These are phyloP conservation scores for Sclerodermus sp. DNA, from an alignment of 2,888 invertebrate genomes.

Conservation along the genomic window DNA sequence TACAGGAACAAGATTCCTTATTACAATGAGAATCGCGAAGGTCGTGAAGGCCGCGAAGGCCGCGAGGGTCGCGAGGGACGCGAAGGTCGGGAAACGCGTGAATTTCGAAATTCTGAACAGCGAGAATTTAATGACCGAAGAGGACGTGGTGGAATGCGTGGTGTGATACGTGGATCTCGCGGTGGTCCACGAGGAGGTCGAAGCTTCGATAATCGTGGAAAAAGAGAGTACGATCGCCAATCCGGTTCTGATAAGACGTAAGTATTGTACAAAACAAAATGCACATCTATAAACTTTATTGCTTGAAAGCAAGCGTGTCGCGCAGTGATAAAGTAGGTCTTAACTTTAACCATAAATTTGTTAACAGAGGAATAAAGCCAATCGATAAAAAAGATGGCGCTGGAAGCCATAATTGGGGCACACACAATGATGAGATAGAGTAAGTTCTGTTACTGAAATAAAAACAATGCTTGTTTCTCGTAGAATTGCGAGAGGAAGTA, in stretches of 20 bases:
- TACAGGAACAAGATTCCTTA: too few relatives aligned
- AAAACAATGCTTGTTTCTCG: too few relatives aligned
- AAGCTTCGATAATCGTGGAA: constrained; percentile 74
- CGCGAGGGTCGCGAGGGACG: constrained; percentile 57
- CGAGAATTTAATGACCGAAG: constrained; percentile 44
- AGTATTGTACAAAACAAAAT: background rate
- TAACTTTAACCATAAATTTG: too few relatives aligned
- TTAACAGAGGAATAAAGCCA: constrained; percentile 84
- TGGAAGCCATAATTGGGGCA: constrained; percentile 96
- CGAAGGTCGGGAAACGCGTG: constrained; percentile 44
- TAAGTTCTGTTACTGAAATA: constrained; percentile 52
- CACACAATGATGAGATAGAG: constrained; percentile 87
- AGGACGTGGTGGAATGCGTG: constrained; percentile 56
- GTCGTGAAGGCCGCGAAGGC: constrained; percentile 61
- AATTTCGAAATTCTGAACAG: constrained; percentile 46
- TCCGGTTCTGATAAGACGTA: constrained; percentile 94
- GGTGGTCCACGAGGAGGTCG: constrained; percentile 53
- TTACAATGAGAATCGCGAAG: constrained; percentile 33
- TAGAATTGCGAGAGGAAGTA: too few relatives aligned
- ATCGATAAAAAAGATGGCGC: constrained; percentile 93
- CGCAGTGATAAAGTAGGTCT: background rate
- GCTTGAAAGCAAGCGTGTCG: too few relatives aligned
- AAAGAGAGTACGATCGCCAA: constrained; percentile 92
- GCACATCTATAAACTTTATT: background rate
- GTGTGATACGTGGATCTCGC: constrained; percentile 49